Base-by-base conservation (phyloP, 2,797 vertebrate genomes). In the Muscicapa comitata region DNA sequence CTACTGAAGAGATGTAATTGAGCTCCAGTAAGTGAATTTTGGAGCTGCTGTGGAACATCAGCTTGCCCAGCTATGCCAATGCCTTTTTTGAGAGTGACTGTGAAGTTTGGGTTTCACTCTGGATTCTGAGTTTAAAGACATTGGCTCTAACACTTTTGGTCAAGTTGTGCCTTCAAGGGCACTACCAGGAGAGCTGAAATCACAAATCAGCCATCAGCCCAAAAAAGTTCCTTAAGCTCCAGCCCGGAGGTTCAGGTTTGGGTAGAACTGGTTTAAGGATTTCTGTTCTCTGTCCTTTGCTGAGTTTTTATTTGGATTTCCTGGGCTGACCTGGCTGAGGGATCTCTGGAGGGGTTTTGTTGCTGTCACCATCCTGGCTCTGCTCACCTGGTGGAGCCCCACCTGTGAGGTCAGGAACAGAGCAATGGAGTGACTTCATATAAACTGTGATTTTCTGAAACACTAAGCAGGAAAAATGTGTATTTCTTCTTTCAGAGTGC, bases 211-310 rank as follows among this genome's bases (percentile, higher is more conserved):
- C 59, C 16, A 4, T 29, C 29, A 76, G 31, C 11, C 54, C 19
- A 16, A 37, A 17, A 3, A 31, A 6, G 15, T 6, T 10, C 5
- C 61, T 35, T 13, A 11, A 9, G 17, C 13, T 73, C 29, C 61
- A 62, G 12, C 25, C 55, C 54, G 42, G 58, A 66, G 20, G 17
- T 1, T 28, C 7, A 31, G 6, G 0, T 5, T 61, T 43, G 11
- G 4, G 6, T 14, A 11, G 33, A 47, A 5, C 2, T 24, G 11
- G 0, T 37, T 66, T 17, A 13, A 23, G 9, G 10, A 0, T 31
- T 1, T 19, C 4, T 59, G 4, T 18, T 83, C 3, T 0, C 1
- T 11, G 14, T 58, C 4, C 5, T 71, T 33, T 81, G 10, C 25
- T 66, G 79, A 28, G 3, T 31, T 57, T 6, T 1, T 55, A 7